Evolutionary conservation across 2,888 invertebrate genomes (phyloP), one percentile per base, ranked within the genome.

Genomic region (Heliconius cydno): DNA sequence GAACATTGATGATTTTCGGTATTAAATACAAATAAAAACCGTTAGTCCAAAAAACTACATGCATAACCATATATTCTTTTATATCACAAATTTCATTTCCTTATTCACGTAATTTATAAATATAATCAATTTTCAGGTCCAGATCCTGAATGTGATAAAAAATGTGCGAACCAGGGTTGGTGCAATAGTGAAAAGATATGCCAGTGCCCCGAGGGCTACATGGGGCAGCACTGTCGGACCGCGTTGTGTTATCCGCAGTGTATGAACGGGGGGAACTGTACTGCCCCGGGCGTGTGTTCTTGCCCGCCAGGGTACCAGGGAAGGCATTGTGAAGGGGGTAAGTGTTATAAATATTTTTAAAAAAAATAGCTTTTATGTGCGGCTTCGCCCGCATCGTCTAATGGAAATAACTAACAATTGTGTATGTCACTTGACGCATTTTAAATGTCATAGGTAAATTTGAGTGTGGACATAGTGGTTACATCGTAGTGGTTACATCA

Each of bases 261-360:
- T 88, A 97, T 98, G 97, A 98, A 98, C 91, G 98, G 98, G 10
- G 98, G 98, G 13, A 98, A 97, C 88, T 98, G 98, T 90, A 98
- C 98, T 28, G 97, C 98, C 46, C 98, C 98, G 7, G 98, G 98
- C 2, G 95, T 97, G 5, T 98, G 98, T 90, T 97, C 97, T 82
- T 98, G 98, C 87, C 98, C 97, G 22, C 95, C 96, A n/a, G 98
- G 98, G 19, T 98, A 98, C 92, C 98, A 98, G 94, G 98, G 98
- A 71, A 95, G 97, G 30, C 97, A 98, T 88, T 98, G 98, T 88
- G 98, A 98, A 96, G 98, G 98, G 95, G 98, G 98, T 98, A 91
- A 91, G 92, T 89, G 12, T 1, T 10, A 22, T 60, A 60, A n/a
- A n/a, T 60, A 22, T 57, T 9, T 57, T 9, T 57, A 57, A 22